These are phyloP conservation scores for Cremastinae sp. DNA, from an alignment of 2,888 invertebrate genomes.

Conservation along the genomic window DNA sequence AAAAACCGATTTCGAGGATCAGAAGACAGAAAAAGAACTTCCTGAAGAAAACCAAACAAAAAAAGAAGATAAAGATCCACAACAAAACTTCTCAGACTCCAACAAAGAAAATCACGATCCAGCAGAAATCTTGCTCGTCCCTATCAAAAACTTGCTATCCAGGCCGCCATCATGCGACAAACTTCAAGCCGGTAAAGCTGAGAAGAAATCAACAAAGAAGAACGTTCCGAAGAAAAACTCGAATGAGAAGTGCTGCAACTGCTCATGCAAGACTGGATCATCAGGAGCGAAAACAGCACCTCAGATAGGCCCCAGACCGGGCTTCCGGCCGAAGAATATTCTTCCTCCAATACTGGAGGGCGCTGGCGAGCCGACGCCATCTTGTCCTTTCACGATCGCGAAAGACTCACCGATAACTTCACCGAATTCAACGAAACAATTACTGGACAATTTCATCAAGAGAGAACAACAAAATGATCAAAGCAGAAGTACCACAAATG, in stretches of 20 bases:
- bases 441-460: conserved; percentile 63
- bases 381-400: not conserved
- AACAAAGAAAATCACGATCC: too few species aligned
- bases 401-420: conserved; percentile 30
- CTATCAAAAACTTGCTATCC: too few species aligned
- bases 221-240: not conserved
- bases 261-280: conserved; percentile 15
- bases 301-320: not conserved
- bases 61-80: not conserved
- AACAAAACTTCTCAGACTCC: too few species aligned
- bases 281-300: not conserved
- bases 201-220: not conserved
- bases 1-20: not conserved
- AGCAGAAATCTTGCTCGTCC: too few species aligned
- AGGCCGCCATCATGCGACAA: too few species aligned
- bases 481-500: too few species aligned
- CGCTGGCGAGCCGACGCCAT: not conserved
- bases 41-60: not conserved
- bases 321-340: conserved; percentile 34
- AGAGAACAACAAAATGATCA: conserved; percentile 15
- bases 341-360: conserved; percentile 34
- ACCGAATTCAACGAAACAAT: conserved; percentile 57
- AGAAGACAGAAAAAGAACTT: not conserved
- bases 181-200: too few species aligned
- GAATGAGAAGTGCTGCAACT: conserved; percentile 41